Base-by-base conservation (phyloP, 2,797 vertebrate species). In the Morelia viridis region DNA sequence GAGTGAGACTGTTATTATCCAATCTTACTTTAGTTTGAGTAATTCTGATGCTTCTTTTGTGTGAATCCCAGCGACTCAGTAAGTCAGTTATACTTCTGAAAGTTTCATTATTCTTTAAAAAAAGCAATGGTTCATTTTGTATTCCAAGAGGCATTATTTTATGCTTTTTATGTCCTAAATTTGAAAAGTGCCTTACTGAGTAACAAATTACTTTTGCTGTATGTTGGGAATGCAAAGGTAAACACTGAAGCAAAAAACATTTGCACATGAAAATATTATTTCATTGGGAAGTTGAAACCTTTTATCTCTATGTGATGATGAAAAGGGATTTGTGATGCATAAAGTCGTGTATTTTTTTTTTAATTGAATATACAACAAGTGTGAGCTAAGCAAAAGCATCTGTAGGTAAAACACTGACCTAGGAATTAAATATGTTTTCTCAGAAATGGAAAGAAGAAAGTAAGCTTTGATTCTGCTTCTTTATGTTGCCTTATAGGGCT, bases 61-160 rank as follows among this genome's bases (percentile, higher is more conserved):
- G 17, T 50, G 76, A 94, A 89, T 92, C 91, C 53, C 90, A 85
- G 31, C 60, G 92, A 31, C 58, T 95, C 88, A 93, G 85, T 91
- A 95, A 90, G 90, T 94, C 64, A 91, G 89, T 95, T 95, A 91
- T 93, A 88, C 87, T 89, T 15, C 90, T 94, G 91, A 93, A 96
- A 93, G 91, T 97, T 95, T 93, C 94, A 95, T 97, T 96, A 95
- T 94, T 96, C 94, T 97, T 97, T 96, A 95, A 96, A 93, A 41
- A 96, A 95, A 65, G 92, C 92, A 89, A 87, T 95, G 91, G 92
- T 95, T 97, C 94, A 83, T 93, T 95, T 93, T 94, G 61, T 84
- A 92, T 91, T 89, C 91, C 94, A 60, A 92, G 93, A 80, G 0
- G 0, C 87, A 95, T 97, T 97, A 94, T 96, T 92, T 94, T 92